A percentile compares a stretch with the other conserved stretches of the same genome.
Evolutionary conservation across 2,113 vertebrate species (phyloP).

Genomic region (Coptodon bakossiorum): DNA sequence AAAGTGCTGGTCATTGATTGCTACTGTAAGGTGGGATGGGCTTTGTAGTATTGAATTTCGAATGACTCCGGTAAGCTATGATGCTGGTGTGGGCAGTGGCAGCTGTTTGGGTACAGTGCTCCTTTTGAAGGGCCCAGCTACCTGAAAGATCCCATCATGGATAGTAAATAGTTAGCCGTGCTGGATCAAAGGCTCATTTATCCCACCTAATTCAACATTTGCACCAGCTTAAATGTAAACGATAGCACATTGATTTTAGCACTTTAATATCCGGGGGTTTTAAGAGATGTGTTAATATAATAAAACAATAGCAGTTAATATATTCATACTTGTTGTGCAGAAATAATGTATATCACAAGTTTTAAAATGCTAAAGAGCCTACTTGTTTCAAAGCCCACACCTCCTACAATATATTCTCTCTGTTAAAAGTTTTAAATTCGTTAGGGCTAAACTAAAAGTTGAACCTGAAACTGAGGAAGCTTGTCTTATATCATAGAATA

Average conservation of each 20-base stretch:
- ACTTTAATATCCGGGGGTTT: background rate
- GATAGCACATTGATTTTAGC: background rate
- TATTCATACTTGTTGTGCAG: background rate
- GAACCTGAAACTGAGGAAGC: background rate
- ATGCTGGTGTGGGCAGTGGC: slow-evolving; percentile 20
- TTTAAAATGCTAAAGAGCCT: background rate
- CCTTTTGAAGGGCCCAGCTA: slow-evolving; percentile 37
- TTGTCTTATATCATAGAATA: background rate
- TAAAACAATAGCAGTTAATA: background rate
- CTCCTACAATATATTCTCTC: background rate
- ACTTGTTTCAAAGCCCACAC: background rate
- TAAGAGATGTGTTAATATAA: background rate
- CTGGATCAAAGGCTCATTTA: slow-evolving; percentile 4
- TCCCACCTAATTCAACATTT: background rate
- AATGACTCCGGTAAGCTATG: slow-evolving; percentile 23
- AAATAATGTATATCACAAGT: background rate
- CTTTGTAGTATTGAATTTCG: slow-evolving; percentile 39
- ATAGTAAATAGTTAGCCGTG: slow-evolving; percentile 18
- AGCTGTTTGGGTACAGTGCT: slow-evolving; percentile 55
- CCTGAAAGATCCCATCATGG: slow-evolving; percentile 38
- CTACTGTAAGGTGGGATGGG: slow-evolving; percentile 51
- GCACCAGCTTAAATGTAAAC: background rate
- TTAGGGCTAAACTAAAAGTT: background rate
- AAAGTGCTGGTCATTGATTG: slow-evolving; percentile 63
- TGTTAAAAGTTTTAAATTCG: background rate